Percentiles rank a stretch among this genome's conserved stretches.
Conservation (phyloP, 2,888 invertebrate species). For the Phasia obesa region DNA sequence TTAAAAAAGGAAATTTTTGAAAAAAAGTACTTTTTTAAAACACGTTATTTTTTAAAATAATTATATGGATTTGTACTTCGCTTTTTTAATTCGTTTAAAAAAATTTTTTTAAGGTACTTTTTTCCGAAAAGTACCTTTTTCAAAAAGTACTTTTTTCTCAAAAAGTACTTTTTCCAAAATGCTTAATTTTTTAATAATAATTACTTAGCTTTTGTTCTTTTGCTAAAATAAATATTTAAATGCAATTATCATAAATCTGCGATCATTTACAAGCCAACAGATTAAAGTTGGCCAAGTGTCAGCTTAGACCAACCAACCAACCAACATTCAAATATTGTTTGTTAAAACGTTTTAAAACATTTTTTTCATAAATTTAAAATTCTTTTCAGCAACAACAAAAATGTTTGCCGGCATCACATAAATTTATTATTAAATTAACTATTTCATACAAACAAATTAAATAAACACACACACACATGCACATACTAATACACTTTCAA, state of each 20-base stretch:
- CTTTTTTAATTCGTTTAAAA: no score
- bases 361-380: no score
- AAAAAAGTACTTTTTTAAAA: no score
- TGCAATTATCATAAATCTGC: conserved; percentile 38
- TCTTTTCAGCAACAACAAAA: conserved; percentile 42
- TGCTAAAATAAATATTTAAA: background rate
- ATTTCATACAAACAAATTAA: conserved; percentile 22
- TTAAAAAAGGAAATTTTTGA: no score
- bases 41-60: no score
- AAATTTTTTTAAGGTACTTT: no score
- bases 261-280: conserved; percentile 45
- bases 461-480: background rate
- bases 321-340: conserved; percentile 38
- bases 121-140: no score
- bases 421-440: conserved; percentile 31
- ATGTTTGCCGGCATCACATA: conserved; percentile 30
- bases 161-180: no score
- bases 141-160: no score
- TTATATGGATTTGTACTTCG: no score
- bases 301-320: conserved; percentile 34
- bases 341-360: conserved; percentile 27
- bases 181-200: background rate
- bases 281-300: conserved; percentile 56
- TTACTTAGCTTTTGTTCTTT: background rate
- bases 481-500: no score